These are phyloP conservation scores for Pseudolaguvia tuberculata DNA, from an alignment of 2,113 vertebrate species.

Conservation along the genomic window DNA sequence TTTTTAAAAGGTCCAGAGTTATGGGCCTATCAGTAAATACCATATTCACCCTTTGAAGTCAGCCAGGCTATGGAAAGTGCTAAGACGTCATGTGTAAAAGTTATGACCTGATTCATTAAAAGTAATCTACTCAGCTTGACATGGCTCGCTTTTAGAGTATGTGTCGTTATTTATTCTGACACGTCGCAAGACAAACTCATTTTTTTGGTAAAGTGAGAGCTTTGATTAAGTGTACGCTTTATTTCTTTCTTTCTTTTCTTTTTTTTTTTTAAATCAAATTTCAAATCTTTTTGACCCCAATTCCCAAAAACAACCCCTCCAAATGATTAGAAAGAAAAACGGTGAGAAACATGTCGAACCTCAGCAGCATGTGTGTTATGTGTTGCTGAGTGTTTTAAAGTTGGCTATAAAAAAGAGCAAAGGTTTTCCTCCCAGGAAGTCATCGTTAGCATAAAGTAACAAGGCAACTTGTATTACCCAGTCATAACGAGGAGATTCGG, in stretches of 20 bases:
- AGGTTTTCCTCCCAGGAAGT: slow-evolving; percentile 62
- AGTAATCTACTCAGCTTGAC: slow-evolving; percentile 62
- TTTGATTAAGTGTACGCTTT: slow-evolving; percentile 52
- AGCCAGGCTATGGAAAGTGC: slow-evolving; percentile 65
- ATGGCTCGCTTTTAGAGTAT: slow-evolving; percentile 54
- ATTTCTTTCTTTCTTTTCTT: too few species aligned
- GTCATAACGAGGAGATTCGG: background rate
- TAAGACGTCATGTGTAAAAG: slow-evolving; percentile 72
- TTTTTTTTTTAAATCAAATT: slow-evolving; percentile 12
- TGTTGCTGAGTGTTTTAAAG: slow-evolving; percentile 67
- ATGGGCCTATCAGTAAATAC: slow-evolving; percentile 71
- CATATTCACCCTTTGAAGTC: slow-evolving; percentile 72
- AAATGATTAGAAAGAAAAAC: slow-evolving; percentile 18
- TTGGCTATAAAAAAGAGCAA: slow-evolving; percentile 62
- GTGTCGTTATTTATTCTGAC: slow-evolving; percentile 67
- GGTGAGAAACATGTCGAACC: slow-evolving; percentile 55
- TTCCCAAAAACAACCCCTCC: slow-evolving; percentile 1
- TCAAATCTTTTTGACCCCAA: slow-evolving; percentile 31
- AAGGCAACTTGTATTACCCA: slow-evolving; percentile 57
- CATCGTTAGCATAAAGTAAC: slow-evolving; percentile 62
- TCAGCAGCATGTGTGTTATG: slow-evolving; percentile 62
- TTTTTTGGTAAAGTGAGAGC: slow-evolving; percentile 43
- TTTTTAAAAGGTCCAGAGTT: slow-evolving; percentile 70
- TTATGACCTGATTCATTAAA: slow-evolving; percentile 68
- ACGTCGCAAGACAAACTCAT: slow-evolving; percentile 49